Conservation (phyloP, 2,113 vertebrate genomes). For the Percopsis transmontana region DNA sequence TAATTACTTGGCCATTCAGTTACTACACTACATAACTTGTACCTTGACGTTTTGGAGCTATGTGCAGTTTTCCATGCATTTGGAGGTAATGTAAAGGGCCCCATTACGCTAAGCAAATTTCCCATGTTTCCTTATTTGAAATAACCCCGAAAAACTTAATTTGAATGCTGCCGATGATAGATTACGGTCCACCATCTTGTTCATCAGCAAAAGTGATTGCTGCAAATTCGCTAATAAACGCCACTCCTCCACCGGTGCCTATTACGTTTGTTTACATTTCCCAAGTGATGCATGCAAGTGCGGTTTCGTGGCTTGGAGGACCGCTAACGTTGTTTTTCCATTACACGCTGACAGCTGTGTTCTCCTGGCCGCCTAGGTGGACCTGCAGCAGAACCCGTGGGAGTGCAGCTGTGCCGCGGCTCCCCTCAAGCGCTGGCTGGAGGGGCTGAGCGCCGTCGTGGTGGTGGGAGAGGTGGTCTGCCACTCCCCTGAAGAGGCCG, state of each 20-base stretch:
- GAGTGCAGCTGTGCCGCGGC: conserved; percentile 94
- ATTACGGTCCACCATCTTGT: conserved; percentile 4
- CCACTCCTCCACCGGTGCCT: conserved; percentile 10
- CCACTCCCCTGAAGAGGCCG: conserved; percentile 86
- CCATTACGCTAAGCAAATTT: conserved; percentile 49
- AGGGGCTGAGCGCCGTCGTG: conserved; percentile 93
- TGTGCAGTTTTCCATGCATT: background rate
- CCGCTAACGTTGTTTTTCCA: conserved; percentile 36
- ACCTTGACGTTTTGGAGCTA: conserved; percentile 5
- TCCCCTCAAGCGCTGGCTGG: conserved; percentile 96
- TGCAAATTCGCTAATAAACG: background rate
- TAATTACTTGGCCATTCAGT: conserved; percentile 16
- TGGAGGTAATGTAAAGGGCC: conserved; percentile 6
- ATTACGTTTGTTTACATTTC: conserved; percentile 25
- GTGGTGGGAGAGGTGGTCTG: conserved; percentile 93
- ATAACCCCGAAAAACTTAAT: conserved; percentile 33
- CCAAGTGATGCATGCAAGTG: conserved; percentile 41
- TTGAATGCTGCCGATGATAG: conserved; percentile 50
- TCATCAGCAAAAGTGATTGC: conserved; percentile 23
- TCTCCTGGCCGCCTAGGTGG: conserved; percentile 92
- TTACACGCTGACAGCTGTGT: conserved; percentile 49
- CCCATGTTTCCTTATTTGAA: conserved; percentile 17
- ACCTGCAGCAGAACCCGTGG: conserved; percentile 97
- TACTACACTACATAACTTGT: conserved; percentile 21
- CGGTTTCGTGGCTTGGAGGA: conserved; percentile 18